These are phyloP conservation scores for Agrochola lychnidis DNA, from an alignment of 2,888 invertebrate genomes.

Conservation along the genomic window DNA sequence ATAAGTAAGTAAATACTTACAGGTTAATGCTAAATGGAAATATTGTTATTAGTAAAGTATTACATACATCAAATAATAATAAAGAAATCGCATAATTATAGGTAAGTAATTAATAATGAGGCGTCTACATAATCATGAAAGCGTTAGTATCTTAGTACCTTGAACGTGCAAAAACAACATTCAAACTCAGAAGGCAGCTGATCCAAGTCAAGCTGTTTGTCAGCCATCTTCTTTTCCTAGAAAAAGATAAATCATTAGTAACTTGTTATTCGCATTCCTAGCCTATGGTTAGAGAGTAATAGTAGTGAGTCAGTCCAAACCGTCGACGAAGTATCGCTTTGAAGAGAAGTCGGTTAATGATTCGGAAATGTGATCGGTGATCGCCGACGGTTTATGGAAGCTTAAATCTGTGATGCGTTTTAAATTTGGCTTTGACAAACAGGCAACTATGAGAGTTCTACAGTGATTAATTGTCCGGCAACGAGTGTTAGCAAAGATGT, in stretches of 20 bases:
- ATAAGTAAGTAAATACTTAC: conserved; percentile 71
- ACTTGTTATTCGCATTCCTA: conserved; percentile 60
- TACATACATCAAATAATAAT: conserved; percentile 56
- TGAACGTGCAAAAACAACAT: conserved; percentile 99
- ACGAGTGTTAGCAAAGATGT: conserved; percentile 53
- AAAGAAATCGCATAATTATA: conserved; percentile 56
- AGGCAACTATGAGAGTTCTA: conserved; percentile 56
- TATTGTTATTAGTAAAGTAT: conserved; percentile 67
- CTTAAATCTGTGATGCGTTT: conserved; percentile 38
- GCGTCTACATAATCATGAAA: conserved; percentile 50
- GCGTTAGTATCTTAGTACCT: conserved; percentile 93
- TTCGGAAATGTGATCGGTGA: conserved; percentile 19
- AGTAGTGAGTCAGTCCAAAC: conserved; percentile 50
- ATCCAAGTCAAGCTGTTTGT: conserved; percentile 94
- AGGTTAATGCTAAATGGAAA: conserved; percentile 72
- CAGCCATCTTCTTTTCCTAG: conserved; percentile 93
- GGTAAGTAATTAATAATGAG: conserved; percentile 60
- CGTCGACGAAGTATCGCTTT: conserved; percentile 44
- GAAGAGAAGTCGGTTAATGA: conserved; percentile 1
- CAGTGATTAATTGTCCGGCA: conserved; percentile 36
- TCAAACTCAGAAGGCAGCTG: conserved; percentile 98
- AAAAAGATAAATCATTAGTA: conserved; percentile 87
- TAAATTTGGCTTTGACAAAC: conserved; percentile 49
- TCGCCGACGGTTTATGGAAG: conserved; percentile 48
- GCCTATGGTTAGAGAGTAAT: conserved; percentile 48